Conservation (phyloP, 2,797 vertebrate genomes). For the Pseudochaenichthys georgianus region DNA sequence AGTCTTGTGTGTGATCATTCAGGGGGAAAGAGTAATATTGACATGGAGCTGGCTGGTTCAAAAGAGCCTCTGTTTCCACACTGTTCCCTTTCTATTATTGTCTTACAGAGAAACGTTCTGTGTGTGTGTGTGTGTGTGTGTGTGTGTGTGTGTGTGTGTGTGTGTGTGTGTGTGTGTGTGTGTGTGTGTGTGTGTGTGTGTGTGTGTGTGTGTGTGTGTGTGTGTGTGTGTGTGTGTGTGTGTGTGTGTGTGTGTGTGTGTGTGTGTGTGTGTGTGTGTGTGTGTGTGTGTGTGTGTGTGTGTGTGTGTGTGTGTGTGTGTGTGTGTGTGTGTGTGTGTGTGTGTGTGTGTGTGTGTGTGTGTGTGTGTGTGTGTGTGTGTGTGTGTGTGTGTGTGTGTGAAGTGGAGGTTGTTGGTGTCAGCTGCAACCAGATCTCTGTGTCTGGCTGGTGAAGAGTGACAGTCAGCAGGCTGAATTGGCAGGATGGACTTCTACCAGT, state of each 20-base stretch:
- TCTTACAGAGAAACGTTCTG: conserved; percentile 13
- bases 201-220: too few relatives aligned
- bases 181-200: too few relatives aligned
- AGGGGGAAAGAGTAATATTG: conserved; percentile 77
- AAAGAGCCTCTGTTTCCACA: conserved; percentile 71
- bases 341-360: too few relatives aligned
- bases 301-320: too few relatives aligned
- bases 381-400: too few relatives aligned
- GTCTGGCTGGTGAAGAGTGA: conserved; percentile 70
- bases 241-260: too few relatives aligned
- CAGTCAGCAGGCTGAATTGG: conserved; percentile 48
- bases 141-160: too few relatives aligned
- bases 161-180: too few relatives aligned
- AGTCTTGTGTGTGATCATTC: conserved; percentile 54
- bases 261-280: conserved; percentile 25
- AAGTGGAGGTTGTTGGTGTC: neutral
- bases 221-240: conserved; percentile 19
- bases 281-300: too few relatives aligned
- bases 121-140: too few relatives aligned
- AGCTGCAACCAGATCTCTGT: conserved; percentile 72
- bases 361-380: too few relatives aligned
- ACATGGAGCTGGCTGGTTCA: conserved; percentile 63
- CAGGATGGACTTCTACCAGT: conserved; percentile 13
- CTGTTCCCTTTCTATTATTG: conserved; percentile 61
- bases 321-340: too few relatives aligned